phyloP scores from a whole-genome alignment of 2,113 vertebrate species.

The Tinamus guttatus region DNA sequence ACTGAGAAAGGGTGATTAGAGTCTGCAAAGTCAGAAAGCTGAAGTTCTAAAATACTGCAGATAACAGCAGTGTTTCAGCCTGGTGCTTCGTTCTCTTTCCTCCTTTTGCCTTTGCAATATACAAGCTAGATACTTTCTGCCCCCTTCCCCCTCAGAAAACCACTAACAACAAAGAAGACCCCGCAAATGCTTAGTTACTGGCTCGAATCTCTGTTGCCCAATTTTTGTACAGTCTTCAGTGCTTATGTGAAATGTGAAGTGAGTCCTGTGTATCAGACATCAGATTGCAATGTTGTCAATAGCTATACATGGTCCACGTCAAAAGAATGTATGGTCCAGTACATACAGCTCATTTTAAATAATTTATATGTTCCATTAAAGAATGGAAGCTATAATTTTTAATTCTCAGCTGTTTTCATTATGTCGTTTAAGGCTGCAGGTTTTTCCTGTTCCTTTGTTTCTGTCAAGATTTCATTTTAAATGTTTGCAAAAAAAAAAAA shows the following conservation, averaged over 20 bases:
- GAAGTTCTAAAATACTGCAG: not conserved
- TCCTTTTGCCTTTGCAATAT: not conserved
- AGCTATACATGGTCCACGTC: not conserved
- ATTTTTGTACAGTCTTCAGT: not conserved
- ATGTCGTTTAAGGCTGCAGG: not conserved
- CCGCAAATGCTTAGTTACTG: not conserved
- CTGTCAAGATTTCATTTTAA: not conserved
- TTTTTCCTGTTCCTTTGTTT: conserved; percentile 6
- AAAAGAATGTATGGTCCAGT: not conserved
- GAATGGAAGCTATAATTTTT: not conserved
- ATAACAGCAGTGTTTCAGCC: not conserved
- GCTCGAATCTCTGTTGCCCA: not conserved
- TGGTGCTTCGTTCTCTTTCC: not conserved
- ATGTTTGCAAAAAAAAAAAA: not conserved
- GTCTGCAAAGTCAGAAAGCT: not conserved
- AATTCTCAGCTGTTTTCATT: not conserved
- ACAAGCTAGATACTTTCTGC: not conserved
- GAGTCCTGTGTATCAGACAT: not conserved
- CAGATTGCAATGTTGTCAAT: not conserved
- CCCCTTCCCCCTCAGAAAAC: too few species aligned
- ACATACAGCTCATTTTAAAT: not conserved
- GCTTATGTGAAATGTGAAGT: not conserved
- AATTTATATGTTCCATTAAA: not conserved
- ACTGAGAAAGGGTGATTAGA: not conserved
- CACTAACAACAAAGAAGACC: too few species aligned